Conservation (phyloP, 2,797 vertebrate genomes). For the Poecilia wingei region DNA sequence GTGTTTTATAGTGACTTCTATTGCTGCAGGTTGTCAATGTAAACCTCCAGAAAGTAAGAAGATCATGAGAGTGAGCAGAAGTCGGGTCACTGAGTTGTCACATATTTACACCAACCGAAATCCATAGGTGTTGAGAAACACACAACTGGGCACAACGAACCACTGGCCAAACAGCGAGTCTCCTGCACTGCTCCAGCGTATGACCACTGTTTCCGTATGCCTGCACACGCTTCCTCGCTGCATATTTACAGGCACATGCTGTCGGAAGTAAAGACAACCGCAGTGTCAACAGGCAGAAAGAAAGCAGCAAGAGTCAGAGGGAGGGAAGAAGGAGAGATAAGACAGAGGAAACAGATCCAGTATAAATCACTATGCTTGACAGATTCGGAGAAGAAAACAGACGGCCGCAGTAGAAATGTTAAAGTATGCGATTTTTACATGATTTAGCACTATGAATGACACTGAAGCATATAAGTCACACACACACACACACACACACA, state of each 20-base stretch:
- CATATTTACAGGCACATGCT: constrained; percentile 17
- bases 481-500: not conserved
- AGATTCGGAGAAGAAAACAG: constrained; percentile 18
- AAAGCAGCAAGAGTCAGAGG: constrained; percentile 30
- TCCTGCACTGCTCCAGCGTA: constrained; percentile 6
- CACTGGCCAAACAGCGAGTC: constrained; percentile 10
- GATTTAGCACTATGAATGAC: constrained; percentile 68
- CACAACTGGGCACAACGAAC: constrained; percentile 24
- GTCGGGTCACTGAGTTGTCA: constrained; percentile 11
- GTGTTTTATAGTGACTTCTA: not conserved
- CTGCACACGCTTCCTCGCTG: constrained; percentile 35
- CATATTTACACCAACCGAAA: constrained; percentile 3
- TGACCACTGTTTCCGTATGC: constrained; percentile 19
- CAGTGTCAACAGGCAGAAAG: constrained; percentile 63
- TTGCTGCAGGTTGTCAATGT: constrained; percentile 4
- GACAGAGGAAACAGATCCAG: constrained; percentile 45
- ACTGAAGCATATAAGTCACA: constrained; percentile 27
- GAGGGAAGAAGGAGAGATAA: constrained; percentile 39
- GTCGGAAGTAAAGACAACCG: constrained; percentile 65
- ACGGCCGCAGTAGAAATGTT: constrained; percentile 39
- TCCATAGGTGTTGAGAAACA: constrained; percentile 1
- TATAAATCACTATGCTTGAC: constrained; percentile 63
- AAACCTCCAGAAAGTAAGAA: constrained; percentile 33
- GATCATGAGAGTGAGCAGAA: constrained; percentile 10
- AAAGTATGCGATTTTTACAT: constrained; percentile 41